Evolutionary conservation across 2,797 vertebrate genomes (phyloP), one percentile per base, ranked within the genome.

Genomic region (Kryptolebias ocellatus): DNA sequence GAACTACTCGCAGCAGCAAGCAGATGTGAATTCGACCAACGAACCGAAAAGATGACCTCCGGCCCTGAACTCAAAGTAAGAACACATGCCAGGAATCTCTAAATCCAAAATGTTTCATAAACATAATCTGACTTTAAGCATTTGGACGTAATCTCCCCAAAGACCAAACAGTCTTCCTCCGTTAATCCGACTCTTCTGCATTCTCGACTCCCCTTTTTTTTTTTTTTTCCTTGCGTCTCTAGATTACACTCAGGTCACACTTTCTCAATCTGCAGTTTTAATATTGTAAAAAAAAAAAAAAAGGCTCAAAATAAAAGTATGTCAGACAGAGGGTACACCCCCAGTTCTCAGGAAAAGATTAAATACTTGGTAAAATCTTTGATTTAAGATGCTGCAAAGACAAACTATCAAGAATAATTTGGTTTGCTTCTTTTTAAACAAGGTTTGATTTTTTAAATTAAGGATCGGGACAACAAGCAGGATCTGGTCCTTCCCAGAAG

Each of bases 111-210:
- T 44, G 51, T 69, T 71, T 82, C 66, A 72, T 20, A 77, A 78
- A 83, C 45, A 67, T 84, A 87, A 86, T 86, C 74, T 72, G 60
- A 65, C 28, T 78, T 72, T 67, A 81, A 87, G 78, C 64, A 64
- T 71, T 76, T 31, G 55, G 45, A 55, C 54, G 57, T 89, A 87
- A 87, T 86, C 87, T 83, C 81, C 70, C 53, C 44, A 77, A 67
- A 89, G 64, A 81, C 67, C 46, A 56, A 62, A 50, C 34, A 72
- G 71, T 78, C 69, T 67, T 80, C 73, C 66, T 72, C 57, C 53
- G n/a, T 49, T 85, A 84, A 89, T 83, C 80, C 27, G 2, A 76
- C 65, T 69, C 64, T 60, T 79, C 56, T 47, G 65, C 69, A 53
- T 67, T 60, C 68, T 66, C 50, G 49, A 42, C 34, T 2, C 0